These are phyloP conservation scores for Hyalella azteca DNA, from an alignment of 2,888 invertebrate genomes.

Conservation along the genomic window DNA sequence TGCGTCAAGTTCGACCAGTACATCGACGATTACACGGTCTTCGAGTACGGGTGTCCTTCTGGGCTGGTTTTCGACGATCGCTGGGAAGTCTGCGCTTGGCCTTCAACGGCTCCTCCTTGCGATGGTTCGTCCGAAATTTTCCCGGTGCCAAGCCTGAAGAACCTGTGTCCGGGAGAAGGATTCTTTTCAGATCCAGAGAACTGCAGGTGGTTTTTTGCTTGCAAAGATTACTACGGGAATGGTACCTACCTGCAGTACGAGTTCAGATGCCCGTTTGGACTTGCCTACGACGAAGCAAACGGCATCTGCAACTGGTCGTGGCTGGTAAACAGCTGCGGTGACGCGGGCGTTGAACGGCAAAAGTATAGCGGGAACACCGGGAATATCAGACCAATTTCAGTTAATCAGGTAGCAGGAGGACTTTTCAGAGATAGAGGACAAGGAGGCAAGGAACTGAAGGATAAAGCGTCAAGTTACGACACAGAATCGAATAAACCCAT, in stretches of 20 bases:
- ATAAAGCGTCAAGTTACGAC: not conserved
- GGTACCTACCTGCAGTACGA: conserved; percentile 72
- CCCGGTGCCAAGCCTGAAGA: conserved; percentile 73
- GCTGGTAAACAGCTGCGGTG: conserved; percentile 73
- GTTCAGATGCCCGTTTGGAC: conserved; percentile 80
- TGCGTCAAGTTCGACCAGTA: conserved; percentile 81
- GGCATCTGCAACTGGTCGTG: conserved; percentile 82
- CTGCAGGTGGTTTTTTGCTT: conserved; percentile 84
- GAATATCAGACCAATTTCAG: conserved; percentile 33
- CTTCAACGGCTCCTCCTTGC: conserved; percentile 75
- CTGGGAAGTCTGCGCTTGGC: conserved; percentile 82
- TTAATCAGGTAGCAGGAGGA: conserved; percentile 39
- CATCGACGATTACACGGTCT: conserved; percentile 76
- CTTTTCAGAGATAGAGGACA: not conserved
- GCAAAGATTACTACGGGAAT: conserved; percentile 65
- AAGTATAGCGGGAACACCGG: not conserved
- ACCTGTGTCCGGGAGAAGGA: conserved; percentile 74
- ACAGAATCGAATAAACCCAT: not conserved
- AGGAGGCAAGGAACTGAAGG: conserved; percentile 26
- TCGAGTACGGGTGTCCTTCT: conserved; percentile 80
- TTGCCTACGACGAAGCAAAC: conserved; percentile 75
- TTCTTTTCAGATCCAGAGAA: conserved; percentile 82
- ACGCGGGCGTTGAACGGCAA: conserved; percentile 62
- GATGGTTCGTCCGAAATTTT: conserved; percentile 78
- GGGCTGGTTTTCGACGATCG: conserved; percentile 77